Percentiles rank a stretch among this genome's conserved stretches.
These are phyloP conservation scores for Carassius gibelio DNA, from an alignment of 2,113 vertebrate genomes.

Conservation along the genomic window DNA sequence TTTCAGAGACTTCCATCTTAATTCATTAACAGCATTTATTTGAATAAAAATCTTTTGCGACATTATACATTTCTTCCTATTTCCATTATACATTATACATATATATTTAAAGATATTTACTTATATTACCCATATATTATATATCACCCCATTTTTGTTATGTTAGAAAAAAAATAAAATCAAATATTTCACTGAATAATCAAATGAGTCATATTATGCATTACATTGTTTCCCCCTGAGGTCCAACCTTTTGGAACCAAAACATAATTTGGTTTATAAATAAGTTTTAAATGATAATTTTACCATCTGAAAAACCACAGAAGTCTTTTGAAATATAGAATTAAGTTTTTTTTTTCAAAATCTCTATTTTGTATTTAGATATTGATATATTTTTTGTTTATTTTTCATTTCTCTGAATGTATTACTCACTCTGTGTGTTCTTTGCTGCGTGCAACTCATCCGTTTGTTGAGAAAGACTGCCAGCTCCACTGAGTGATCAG, in stretches of 20 bases:
- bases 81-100: too few relatives aligned
- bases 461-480: not conserved
- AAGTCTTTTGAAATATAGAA: not conserved
- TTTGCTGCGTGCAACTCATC: not conserved
- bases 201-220: not conserved
- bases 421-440: not conserved
- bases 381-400: not conserved
- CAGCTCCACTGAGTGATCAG: not conserved
- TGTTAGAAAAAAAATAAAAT: too few relatives aligned
- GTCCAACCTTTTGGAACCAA: not conserved
- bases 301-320: too few relatives aligned
- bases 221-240: too few relatives aligned
- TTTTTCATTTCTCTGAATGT: not conserved
- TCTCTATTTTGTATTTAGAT: not conserved
- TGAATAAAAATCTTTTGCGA: too few relatives aligned
- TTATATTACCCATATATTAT: not conserved
- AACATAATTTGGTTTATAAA: not conserved
- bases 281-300: not conserved
- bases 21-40: too few relatives aligned
- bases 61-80: too few relatives aligned
- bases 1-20: not conserved
- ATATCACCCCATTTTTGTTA: not conserved
- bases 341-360: not conserved
- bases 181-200: not conserved
- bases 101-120: not conserved